Evolutionary conservation across 1,140 invertebrate species (phyloP).

Genomic region (Drosophila prosaltans): DNA sequence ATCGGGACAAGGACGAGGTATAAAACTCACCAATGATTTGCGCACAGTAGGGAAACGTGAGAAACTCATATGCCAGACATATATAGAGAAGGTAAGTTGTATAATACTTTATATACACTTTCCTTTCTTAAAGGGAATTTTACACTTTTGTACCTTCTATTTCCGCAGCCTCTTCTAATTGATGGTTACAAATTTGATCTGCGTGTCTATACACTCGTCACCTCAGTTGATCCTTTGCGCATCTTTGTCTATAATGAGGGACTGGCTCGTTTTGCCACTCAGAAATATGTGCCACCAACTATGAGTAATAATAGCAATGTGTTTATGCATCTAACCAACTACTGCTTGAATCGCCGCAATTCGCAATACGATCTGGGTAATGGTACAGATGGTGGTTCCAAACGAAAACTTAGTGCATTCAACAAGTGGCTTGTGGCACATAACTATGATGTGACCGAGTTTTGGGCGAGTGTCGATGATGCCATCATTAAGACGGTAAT

Average conservation of each 20-base stretch:
- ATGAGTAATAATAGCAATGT: constrained; percentile 91
- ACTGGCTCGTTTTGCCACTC: constrained; percentile 94
- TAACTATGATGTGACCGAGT: constrained; percentile 88
- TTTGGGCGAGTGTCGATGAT: constrained; percentile 93
- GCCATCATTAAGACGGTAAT: constrained; percentile 95
- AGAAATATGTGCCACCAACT: constrained; percentile 91
- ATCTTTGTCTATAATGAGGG: constrained; percentile 98
- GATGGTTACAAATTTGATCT: constrained; percentile 99
- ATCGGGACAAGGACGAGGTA: constrained; percentile 93
- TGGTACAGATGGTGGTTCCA: constrained; percentile 90
- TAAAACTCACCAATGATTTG: constrained; percentile 90
- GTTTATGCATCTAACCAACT: constrained; percentile 99
- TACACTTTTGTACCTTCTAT: constrained; percentile 17
- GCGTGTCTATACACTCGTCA: constrained; percentile 96
- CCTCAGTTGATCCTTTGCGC: constrained; percentile 95
- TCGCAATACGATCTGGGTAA: constrained; percentile 86
- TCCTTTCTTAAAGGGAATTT: not conserved
- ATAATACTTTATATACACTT: too few species aligned
- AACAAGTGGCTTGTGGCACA: constrained; percentile 89
- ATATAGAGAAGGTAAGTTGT: constrained; percentile 85
- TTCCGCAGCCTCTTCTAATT: constrained; percentile 90
- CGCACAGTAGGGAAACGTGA: constrained; percentile 91
- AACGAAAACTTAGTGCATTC: constrained; percentile 92
- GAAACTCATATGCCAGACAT: constrained; percentile 93
- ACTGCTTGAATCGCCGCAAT: constrained; percentile 96